Evolutionary conservation across 1,140 invertebrate species (phyloP).

Genomic region (Charaxes varanes): DNA sequence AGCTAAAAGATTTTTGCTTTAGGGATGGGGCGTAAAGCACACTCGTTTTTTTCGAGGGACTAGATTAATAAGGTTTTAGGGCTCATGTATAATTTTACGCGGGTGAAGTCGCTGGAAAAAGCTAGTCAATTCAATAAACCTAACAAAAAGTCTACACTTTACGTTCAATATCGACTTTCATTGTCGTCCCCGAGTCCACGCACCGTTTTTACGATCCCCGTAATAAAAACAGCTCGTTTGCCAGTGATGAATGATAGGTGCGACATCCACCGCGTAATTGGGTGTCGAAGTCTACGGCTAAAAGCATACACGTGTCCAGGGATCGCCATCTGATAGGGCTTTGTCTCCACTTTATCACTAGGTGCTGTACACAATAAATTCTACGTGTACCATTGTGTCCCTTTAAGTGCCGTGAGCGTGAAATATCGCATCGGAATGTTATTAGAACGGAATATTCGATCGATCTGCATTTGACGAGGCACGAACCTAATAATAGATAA

Average conservation of each 20-base stretch:
- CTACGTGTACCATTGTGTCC: constrained; percentile 59
- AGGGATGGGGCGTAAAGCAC: no score
- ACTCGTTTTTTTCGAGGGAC: no score
- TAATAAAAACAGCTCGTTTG: constrained; percentile 60
- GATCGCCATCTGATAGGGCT: constrained; percentile 59
- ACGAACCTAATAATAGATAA: no score
- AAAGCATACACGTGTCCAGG: constrained; percentile 67
- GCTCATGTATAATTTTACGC: no score
- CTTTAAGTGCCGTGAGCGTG: constrained; percentile 60
- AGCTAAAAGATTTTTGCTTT: no score
- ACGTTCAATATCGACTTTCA: not conserved
- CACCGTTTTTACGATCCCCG: constrained; percentile 14
- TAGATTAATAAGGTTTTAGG: no score
- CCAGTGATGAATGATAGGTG: constrained; percentile 55
- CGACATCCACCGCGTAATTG: constrained; percentile 54
- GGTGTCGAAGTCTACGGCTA: constrained; percentile 62
- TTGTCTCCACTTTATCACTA: constrained; percentile 63
- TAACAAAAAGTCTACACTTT: no score
- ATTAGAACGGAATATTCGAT: constrained; percentile 52
- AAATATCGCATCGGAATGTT: constrained; percentile 61
- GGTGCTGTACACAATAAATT: constrained; percentile 62
- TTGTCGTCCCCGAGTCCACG: not conserved
- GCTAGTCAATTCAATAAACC: no score
- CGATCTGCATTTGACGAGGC: constrained; percentile 41
- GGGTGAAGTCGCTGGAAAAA: no score